phyloP scores from a whole-genome alignment of 1,140 invertebrate genomes.

The Idris sp. region DNA sequence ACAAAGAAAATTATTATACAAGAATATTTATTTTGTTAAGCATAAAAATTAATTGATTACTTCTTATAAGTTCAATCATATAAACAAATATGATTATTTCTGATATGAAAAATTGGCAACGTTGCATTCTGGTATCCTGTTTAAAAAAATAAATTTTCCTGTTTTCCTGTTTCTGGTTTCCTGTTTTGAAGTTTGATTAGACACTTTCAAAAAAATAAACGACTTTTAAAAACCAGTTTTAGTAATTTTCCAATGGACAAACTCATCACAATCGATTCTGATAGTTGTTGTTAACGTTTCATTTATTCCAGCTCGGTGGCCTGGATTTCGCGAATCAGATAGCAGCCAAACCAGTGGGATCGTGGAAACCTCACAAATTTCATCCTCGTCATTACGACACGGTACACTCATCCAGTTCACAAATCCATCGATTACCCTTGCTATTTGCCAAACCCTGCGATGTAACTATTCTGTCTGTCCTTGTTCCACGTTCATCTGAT shows the following conservation, averaged over 20 bases:
- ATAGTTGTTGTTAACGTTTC: slow-evolving; percentile 64
- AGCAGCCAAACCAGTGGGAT: slow-evolving; percentile 56
- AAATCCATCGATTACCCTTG: slow-evolving; percentile 67
- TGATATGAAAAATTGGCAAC: too few species aligned
- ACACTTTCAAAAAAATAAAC: too few species aligned
- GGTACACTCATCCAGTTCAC: slow-evolving; percentile 53
- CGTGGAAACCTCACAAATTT: slow-evolving; percentile 65
- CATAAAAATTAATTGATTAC: too few species aligned
- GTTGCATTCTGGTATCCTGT: too few species aligned
- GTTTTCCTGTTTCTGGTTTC: too few species aligned
- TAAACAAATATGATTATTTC: too few species aligned
- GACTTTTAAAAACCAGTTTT: too few species aligned
- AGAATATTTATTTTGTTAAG: too few species aligned
- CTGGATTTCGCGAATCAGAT: slow-evolving; percentile 51
- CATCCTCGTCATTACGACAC: slow-evolving; percentile 59
- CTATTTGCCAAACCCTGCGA: slow-evolving; percentile 22
- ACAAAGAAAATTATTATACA: too few species aligned
- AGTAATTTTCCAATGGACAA: slow-evolving; percentile 47
- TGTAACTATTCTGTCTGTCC: slow-evolving; percentile 11
- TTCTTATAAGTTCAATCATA: too few species aligned
- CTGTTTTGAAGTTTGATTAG: too few species aligned
- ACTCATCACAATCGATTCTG: slow-evolving; percentile 48
- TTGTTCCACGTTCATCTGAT: slow-evolving; percentile 25
- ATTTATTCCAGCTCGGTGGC: slow-evolving; percentile 63
- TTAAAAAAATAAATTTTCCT: too few species aligned